A percentile compares a stretch with the other conserved stretches of the same genome.
Evolutionary conservation across 2,113 vertebrate genomes (phyloP).

Genomic region (Seriola rivoliana): DNA sequence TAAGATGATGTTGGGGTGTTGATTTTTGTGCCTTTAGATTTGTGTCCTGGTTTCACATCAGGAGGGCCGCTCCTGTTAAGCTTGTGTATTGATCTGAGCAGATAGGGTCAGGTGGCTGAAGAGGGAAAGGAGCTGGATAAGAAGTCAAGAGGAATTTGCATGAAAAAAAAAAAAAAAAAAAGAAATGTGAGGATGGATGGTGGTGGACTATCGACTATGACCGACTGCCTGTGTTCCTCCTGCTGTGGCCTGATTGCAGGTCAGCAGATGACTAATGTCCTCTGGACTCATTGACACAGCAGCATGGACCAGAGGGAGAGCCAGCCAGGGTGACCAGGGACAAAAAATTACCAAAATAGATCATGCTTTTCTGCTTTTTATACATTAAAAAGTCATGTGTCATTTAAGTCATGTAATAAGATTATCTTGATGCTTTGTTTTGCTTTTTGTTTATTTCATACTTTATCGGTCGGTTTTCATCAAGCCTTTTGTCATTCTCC

Average conservation of each 20-base stretch:
- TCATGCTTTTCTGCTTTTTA: neutral
- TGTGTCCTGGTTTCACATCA: constrained; percentile 9
- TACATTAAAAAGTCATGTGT: constrained; percentile 7
- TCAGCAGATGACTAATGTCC: constrained; percentile 48
- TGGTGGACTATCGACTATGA: constrained; percentile 13
- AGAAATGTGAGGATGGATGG: constrained; percentile 46
- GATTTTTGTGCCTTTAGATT: constrained; percentile 7
- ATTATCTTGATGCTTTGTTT: constrained; percentile 4
- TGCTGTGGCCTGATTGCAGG: constrained; percentile 44
- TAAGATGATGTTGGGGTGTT: neutral
- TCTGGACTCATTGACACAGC: constrained; percentile 25
- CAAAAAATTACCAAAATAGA: neutral
- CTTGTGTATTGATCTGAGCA: constrained; percentile 32
- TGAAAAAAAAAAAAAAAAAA: constrained; percentile 30
- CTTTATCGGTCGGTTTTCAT: constrained; percentile 1
- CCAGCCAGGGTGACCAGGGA: neutral
- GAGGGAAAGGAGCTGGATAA: constrained; percentile 7
- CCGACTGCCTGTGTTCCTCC: constrained; percentile 6
- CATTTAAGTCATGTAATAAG: neutral
- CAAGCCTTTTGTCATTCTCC: neutral
- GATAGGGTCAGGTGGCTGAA: constrained; percentile 3
- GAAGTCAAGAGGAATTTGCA: constrained; percentile 48
- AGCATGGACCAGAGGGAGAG: neutral
- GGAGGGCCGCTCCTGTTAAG: neutral
- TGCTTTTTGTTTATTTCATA: constrained; percentile 15